phyloP scores from a whole-genome alignment of 2,113 vertebrate species.

The Falcunculus frontatus region DNA sequence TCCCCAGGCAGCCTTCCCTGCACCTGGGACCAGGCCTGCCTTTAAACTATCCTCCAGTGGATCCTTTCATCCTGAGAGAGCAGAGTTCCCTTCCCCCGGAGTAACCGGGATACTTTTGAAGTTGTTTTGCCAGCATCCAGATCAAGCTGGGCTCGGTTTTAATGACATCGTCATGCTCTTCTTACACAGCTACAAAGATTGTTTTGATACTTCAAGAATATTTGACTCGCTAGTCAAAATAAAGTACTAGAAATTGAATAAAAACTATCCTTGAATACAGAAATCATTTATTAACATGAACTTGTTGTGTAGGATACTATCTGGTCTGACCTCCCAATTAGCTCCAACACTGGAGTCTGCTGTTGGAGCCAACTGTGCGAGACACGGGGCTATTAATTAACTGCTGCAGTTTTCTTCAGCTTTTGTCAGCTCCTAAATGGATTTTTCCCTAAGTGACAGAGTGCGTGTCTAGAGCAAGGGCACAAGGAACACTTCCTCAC shows the following conservation, averaged over 20 bases:
- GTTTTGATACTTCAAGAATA: constrained; percentile 34
- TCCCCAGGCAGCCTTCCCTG: not conserved
- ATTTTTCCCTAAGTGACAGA: not conserved
- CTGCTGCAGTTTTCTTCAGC: not conserved
- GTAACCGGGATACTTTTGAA: constrained; percentile 8
- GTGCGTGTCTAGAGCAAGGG: rapidly evolving
- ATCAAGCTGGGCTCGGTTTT: not conserved
- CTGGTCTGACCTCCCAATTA: constrained; percentile 36
- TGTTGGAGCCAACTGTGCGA: not conserved
- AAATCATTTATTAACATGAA: not conserved
- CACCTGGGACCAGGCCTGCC: not conserved
- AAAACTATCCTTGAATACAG: not conserved
- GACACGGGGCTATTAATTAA: constrained; percentile 10
- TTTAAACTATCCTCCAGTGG: not conserved
- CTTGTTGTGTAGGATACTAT: not conserved
- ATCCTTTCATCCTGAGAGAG: not conserved
- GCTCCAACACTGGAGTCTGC: not conserved
- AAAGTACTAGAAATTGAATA: not conserved
- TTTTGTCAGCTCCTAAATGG: constrained; percentile 3
- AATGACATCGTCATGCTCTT: not conserved
- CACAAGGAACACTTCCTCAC: rapidly evolving
- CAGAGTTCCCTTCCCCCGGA: not conserved
- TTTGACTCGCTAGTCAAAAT: constrained; percentile 3
- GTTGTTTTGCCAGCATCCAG: constrained; percentile 28
- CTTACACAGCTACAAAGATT: constrained; percentile 16